Conservation (phyloP, 1,140 invertebrate species). For the Ganaspis sp. region DNA sequence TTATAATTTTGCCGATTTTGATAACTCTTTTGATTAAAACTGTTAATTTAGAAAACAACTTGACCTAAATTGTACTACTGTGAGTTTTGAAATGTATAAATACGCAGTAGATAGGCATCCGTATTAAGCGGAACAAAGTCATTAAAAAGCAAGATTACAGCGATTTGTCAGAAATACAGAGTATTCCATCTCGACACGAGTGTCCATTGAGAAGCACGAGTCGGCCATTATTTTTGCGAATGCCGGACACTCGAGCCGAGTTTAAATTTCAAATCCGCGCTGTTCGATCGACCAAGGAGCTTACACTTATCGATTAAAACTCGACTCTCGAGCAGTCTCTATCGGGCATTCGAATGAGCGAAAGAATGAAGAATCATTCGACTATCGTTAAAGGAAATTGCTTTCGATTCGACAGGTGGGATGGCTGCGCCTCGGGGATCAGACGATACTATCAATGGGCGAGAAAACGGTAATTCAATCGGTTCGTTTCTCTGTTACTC, state of each 20-base stretch:
- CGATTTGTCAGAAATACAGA: conserved; percentile 31
- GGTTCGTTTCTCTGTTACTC: conserved; percentile 74
- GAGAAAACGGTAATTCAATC: conserved; percentile 78
- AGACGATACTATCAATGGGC: conserved; percentile 79
- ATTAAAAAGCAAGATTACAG: conserved; percentile 26
- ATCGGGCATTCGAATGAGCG: background rate
- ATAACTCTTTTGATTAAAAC: too few relatives aligned
- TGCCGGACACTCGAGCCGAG: conserved; percentile 2
- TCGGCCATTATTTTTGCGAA: conserved; percentile 16
- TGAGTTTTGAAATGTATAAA: background rate
- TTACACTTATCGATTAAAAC: conserved; percentile 20
- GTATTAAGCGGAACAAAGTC: conserved; percentile 12
- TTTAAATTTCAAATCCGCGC: conserved; percentile 40
- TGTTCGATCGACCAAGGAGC: conserved; percentile 21
- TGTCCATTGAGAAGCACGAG: conserved; percentile 22
- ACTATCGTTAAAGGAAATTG: conserved; percentile 48
- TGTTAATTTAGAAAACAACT: too few relatives aligned
- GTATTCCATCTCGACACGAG: conserved; percentile 24
- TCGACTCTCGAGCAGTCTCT: background rate
- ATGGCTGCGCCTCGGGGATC: conserved; percentile 79
- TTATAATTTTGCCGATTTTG: too few relatives aligned
- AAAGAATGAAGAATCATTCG: conserved; percentile 36
- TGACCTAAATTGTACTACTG: background rate
- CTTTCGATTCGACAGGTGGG: conserved; percentile 75
- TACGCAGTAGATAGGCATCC: background rate